phyloP scores from a whole-genome alignment of 2,888 invertebrate species.

The Aricia artaxerxes region DNA sequence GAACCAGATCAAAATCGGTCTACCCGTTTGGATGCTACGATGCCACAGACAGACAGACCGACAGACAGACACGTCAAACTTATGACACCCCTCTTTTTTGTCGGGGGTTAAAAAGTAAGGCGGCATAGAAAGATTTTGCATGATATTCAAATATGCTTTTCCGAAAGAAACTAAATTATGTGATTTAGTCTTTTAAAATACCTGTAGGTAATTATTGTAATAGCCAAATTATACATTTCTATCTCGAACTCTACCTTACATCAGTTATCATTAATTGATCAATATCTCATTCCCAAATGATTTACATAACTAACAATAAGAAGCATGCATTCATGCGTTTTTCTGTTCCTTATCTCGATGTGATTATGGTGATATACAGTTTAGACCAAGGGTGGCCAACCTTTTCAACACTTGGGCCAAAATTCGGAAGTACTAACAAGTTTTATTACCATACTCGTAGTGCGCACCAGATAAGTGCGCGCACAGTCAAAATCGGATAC shows the following conservation, averaged over 20 bases:
- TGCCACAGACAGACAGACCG: too few relatives aligned
- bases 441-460: too few relatives aligned
- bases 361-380: constrained; percentile 16
- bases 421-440: too few relatives aligned
- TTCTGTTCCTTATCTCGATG: neutral
- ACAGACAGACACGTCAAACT: too few relatives aligned
- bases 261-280: neutral
- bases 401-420: too few relatives aligned
- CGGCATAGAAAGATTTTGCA: neutral
- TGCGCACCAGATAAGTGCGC: too few relatives aligned
- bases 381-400: neutral
- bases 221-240: neutral
- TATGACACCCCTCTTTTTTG: too few relatives aligned
- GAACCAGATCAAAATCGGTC: too few relatives aligned
- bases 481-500: too few relatives aligned
- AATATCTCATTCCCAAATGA: neutral
- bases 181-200: neutral
- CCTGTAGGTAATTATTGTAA: neutral
- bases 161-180: too few relatives aligned
- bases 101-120: too few relatives aligned
- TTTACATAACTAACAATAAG: neutral
- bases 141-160: neutral
- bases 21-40: too few relatives aligned
- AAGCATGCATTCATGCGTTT: neutral
- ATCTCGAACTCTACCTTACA: neutral